Base-by-base conservation (phyloP, 2,888 invertebrate species). In the Spisula solida region DNA sequence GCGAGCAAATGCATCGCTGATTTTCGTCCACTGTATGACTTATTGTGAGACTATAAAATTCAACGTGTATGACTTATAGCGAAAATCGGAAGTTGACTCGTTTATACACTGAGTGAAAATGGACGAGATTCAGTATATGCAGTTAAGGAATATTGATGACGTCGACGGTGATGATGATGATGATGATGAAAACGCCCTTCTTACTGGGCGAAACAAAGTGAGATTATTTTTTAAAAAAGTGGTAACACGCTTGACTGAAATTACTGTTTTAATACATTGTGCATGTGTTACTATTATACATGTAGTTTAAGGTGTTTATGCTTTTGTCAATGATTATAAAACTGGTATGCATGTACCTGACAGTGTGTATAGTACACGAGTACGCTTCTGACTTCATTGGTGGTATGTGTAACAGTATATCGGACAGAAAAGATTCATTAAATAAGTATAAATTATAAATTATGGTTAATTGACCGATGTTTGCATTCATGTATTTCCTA, bases 61-160 rank as follows among this genome's bases (percentile, higher is more conserved):
- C n/a, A n/a, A n/a, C n/a, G n/a, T n/a, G n/a, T n/a, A n/a, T n/a
- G n/a, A n/a, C n/a, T n/a, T n/a, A n/a, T n/a, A n/a, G n/a, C n/a
- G n/a, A n/a, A n/a, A n/a, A n/a, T n/a, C n/a, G n/a, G n/a, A n/a
- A n/a, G n/a, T n/a, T n/a, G n/a, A n/a, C n/a, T n/a, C n/a, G n/a
- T n/a, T n/a, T n/a, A n/a, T n/a, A n/a, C n/a, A n/a, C n/a, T n/a
- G n/a, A n/a, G n/a, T n/a, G n/a, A n/a, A 56, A 60, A 60, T 60
- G 60, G 60, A 60, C n/a, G 60, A 60, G 8, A 60, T 60, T 25
- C 60, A 60, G 10, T 60, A 60, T n/a, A 60, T 60, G 60, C 60
- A 60, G 25, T 60, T 60, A n/a, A n/a, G 60, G n/a, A 25, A 60
- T 25, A n/a, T 60, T 25, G 60, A 60, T 25, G 60, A 25, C 25